Evolutionary conservation across 2,888 invertebrate species (phyloP).

Genomic region (Chymomyza procnemis): DNA sequence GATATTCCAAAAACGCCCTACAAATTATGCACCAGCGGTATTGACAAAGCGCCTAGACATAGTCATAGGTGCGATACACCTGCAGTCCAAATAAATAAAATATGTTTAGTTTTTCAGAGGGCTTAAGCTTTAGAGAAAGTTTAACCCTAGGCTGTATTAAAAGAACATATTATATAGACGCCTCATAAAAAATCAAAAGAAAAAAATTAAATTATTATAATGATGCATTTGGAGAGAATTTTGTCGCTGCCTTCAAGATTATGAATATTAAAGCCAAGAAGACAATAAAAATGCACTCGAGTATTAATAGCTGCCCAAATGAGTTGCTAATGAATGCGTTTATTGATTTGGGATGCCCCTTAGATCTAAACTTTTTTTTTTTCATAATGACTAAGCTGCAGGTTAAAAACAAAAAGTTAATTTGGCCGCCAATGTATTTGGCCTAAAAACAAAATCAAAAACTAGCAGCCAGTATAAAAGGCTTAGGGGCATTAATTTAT

Average conservation of each 20-base stretch:
- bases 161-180: neutral
- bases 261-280: neutral
- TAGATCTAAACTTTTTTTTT: neutral
- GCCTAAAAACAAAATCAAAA: neutral
- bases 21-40: neutral
- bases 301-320: neutral
- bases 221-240: neutral
- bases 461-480: neutral
- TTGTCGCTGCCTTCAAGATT: neutral
- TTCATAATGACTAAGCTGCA: conserved; percentile 1
- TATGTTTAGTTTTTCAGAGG: neutral
- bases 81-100: neutral
- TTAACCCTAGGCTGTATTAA: neutral
- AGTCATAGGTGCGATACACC: neutral
- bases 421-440: neutral
- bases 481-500: neutral
- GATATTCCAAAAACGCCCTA: no score
- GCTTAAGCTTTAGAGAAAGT: neutral
- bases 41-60: neutral
- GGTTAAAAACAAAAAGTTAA: neutral
- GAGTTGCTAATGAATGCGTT: neutral
- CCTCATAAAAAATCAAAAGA: no score
- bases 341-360: neutral
- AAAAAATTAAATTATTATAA: neutral
- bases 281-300: neutral